A percentile compares a stretch with the other conserved stretches of the same genome.
phyloP scores from a whole-genome alignment of 2,888 invertebrate genomes.

The Pyrocoelia pectoralis region DNA sequence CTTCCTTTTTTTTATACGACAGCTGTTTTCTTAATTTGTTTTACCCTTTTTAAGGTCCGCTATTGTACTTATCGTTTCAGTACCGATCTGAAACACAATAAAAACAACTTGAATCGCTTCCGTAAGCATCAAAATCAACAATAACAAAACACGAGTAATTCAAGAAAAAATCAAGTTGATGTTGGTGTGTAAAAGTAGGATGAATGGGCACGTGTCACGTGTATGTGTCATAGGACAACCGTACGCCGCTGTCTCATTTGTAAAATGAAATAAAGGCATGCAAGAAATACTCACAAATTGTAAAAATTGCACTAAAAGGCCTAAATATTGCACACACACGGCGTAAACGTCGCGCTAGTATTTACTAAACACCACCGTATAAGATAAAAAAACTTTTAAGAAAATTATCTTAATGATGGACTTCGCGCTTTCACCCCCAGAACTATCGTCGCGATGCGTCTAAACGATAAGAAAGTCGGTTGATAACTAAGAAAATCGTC shows the following conservation, averaged over 20 bases:
- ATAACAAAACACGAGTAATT: too few species aligned
- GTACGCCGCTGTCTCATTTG: background rate
- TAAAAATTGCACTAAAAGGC: slow-evolving; percentile 9
- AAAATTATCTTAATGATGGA: slow-evolving; percentile 9
- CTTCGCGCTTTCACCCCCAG: slow-evolving; percentile 16
- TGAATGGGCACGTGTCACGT: slow-evolving; percentile 13
- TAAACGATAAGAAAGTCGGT: slow-evolving; percentile 60
- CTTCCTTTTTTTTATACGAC: slow-evolving; percentile 33
- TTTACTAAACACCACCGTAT: background rate
- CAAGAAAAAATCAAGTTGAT: background rate
- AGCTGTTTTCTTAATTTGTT: slow-evolving; percentile 39
- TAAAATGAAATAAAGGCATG: slow-evolving; percentile 13
- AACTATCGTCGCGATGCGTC: slow-evolving; percentile 56
- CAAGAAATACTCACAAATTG: slow-evolving; percentile 30
- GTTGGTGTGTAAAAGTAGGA: background rate
- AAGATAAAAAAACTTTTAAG: slow-evolving; percentile 12
- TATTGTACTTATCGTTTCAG: slow-evolving; percentile 30
- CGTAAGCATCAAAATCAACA: slow-evolving; percentile 1
- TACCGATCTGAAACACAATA: slow-evolving; percentile 30
- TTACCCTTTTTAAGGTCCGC: slow-evolving; percentile 31
- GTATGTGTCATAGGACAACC: background rate
- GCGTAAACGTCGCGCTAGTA: slow-evolving; percentile 17
- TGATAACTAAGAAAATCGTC: slow-evolving; percentile 61
- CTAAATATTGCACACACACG: slow-evolving; percentile 28
- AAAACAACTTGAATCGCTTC: slow-evolving; percentile 9